phyloP scores from a whole-genome alignment of 2,113 vertebrate species.

The Tringa solitaria region DNA sequence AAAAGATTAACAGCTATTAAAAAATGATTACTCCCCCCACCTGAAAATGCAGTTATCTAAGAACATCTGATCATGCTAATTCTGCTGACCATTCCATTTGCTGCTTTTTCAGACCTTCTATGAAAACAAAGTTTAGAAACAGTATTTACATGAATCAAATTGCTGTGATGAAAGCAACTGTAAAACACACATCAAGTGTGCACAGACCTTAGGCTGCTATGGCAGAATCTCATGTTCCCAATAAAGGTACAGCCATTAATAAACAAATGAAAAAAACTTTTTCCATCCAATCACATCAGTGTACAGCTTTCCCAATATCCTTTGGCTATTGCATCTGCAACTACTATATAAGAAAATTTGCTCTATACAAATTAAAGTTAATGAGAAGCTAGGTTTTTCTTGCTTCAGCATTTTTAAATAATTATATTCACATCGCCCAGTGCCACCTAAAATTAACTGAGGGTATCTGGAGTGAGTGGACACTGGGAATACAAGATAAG shows the following conservation, averaged over 20 bases:
- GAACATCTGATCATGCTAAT: background rate
- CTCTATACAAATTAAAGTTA: conserved; percentile 8
- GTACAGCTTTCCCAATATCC: background rate
- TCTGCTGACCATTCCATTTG: background rate
- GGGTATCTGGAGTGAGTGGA: conserved; percentile 35
- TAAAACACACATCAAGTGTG: background rate
- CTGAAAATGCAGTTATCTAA: background rate
- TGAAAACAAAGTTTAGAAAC: background rate
- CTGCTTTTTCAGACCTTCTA: background rate
- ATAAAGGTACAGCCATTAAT: background rate
- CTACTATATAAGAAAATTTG: background rate
- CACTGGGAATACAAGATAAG: conserved; percentile 48
- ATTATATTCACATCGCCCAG: background rate
- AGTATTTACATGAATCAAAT: background rate
- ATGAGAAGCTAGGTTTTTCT: conserved; percentile 34
- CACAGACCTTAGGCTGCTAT: background rate
- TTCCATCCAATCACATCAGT: background rate
- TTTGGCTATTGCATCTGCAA: conserved; percentile 1
- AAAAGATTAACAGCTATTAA: background rate
- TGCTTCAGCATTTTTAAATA: conserved; percentile 26
- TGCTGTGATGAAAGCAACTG: background rate
- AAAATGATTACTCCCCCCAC: background rate
- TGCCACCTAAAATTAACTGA: background rate
- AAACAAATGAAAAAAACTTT: background rate
- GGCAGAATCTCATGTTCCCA: background rate